These are phyloP conservation scores for Mimachlamys varia DNA, from an alignment of 2,888 invertebrate species.

Conservation along the genomic window DNA sequence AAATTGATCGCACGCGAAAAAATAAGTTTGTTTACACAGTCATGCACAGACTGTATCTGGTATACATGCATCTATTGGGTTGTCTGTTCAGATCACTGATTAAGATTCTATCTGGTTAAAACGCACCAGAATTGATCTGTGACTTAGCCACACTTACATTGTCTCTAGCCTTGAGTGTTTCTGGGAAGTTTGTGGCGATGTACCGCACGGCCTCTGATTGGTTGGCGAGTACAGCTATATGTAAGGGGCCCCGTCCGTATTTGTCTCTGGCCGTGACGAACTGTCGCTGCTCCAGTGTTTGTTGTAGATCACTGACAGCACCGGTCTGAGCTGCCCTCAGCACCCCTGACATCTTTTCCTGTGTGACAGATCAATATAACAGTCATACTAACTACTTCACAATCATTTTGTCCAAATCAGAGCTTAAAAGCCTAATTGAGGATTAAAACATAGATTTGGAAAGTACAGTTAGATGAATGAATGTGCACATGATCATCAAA, in stretches of 20 bases:
- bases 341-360: conserved; percentile 60
- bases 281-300: conserved; percentile 61
- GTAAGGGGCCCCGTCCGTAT: conserved; percentile 68
- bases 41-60: no score
- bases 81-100: no score
- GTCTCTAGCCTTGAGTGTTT: conserved; percentile 66
- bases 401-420: no score
- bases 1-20: no score
- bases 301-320: conserved; percentile 58
- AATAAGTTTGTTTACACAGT: no score
- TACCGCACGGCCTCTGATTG: conserved; percentile 63
- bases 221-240: conserved; percentile 68
- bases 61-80: no score
- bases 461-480: no score
- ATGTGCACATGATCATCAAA: no score
- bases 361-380: conserved; percentile 32
- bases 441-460: no score
- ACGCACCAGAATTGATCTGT: not conserved
- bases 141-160: conserved; percentile 63
- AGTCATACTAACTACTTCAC: no score
- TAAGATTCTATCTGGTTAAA: no score
- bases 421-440: no score
- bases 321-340: conserved; percentile 62
- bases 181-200: conserved; percentile 62
- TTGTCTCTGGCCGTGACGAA: conserved; percentile 63